Base-by-base conservation (phyloP, 2,797 vertebrate genomes). In the Acipenser ruthenus region DNA sequence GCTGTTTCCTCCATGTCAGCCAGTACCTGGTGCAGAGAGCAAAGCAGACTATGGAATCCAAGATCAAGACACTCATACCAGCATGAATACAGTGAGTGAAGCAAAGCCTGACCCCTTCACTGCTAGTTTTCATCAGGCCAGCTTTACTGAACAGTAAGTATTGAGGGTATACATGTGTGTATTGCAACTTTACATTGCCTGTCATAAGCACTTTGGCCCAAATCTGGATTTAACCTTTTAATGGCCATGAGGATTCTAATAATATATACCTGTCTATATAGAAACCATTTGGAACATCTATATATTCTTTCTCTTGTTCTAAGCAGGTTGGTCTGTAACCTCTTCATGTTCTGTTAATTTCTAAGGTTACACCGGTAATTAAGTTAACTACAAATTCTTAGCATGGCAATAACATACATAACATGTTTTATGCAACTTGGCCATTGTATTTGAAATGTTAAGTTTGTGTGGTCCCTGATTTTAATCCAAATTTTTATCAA, bases 91-190 rank as follows among this genome's bases (percentile, higher is more conserved):
- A 37, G 23, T 37, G 23, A 37, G 4, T 37, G 23, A 37, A 37
- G 61, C 63, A 10, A 18, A n/a, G 48, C 4, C 3, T 15, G 13
- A 13, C 12, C 55, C 55, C 12, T 4, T 37, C 8, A 6, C 66
- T 10, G 5, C 1, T 53, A 6, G 53, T 63, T 69, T 66, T 18
- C 63, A 55, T 8, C 70, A 70, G 58, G 67, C 49, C 56, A 50
- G n/a, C 59, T 1, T 5, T 51, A 12, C 61, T 1, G 65, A 70
- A 3, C 69, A 50, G 83, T 84, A 68, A 79, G 84, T 78, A 4
- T 8, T 18, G 11, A 60, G 23, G 4, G 23, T 37, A 37, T 37
- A 37, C 23, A 10, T 9, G 49, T 15, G 23, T 13, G 10, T 63
- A 72, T 70, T 72, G 49, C 49, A 4, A 37, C 10, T 56, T 10